A percentile compares a stretch with the other conserved stretches of the same genome.
These are phyloP conservation scores for Schrankia costaestrigalis DNA, from an alignment of 2,888 invertebrate genomes.

Conservation along the genomic window DNA sequence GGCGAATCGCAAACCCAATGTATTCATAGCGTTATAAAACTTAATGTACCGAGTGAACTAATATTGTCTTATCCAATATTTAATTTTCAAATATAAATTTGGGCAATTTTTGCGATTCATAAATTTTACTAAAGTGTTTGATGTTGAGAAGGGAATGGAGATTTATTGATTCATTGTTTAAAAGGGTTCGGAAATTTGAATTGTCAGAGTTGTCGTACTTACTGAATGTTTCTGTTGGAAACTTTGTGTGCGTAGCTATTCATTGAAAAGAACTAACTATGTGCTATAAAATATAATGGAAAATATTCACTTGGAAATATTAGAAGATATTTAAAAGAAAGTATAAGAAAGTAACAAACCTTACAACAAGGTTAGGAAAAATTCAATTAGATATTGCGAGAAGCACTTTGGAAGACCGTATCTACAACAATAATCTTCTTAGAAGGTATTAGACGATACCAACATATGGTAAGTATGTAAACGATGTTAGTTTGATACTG, in stretches of 20 bases:
- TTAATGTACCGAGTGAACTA: constrained; percentile 79
- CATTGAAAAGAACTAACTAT: no score
- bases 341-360: no score
- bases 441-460: no score
- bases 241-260: no score
- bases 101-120: constrained; percentile 68
- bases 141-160: constrained; percentile 23
- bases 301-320: no score
- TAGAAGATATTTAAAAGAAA: no score
- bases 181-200: constrained; percentile 9
- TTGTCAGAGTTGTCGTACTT: constrained; percentile 4
- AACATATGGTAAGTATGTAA: constrained; percentile 18
- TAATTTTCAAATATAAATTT: constrained; percentile 70
- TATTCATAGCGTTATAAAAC: constrained; percentile 77
- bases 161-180: constrained; percentile 17
- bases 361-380: no score
- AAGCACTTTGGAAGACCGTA: no score
- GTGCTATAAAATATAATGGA: no score
- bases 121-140: constrained; percentile 56
- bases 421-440: no score
- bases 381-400: no score
- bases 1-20: constrained; percentile 73
- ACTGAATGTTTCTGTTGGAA: background rate
- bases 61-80: constrained; percentile 80
- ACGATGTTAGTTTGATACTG: constrained; percentile 56